phyloP scores from a whole-genome alignment of 2,797 vertebrate species.

The Gymnodraco acuticeps region DNA sequence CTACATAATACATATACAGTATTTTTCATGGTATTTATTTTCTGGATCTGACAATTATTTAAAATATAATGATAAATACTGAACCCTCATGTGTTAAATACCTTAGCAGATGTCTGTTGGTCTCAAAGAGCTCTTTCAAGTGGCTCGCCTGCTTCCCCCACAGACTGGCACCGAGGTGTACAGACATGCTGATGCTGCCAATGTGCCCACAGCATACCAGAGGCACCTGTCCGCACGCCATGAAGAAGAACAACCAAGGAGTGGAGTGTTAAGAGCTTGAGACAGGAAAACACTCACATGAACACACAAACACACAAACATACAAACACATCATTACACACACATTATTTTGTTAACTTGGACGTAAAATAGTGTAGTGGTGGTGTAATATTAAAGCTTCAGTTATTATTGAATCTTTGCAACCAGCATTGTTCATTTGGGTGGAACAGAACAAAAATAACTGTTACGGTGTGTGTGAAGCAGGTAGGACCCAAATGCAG shows the following conservation, averaged over 20 bases:
- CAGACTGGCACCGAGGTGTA: constrained; percentile 74
- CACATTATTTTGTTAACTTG: neutral
- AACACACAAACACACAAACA: constrained; percentile 4
- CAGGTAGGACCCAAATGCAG: no score
- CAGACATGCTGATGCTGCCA: constrained; percentile 60
- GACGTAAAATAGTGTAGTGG: no score
- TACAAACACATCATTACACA: neutral
- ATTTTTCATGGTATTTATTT: neutral
- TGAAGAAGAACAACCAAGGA: constrained; percentile 14
- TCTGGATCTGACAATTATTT: neutral
- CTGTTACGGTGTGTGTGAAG: no score
- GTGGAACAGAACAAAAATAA: neutral
- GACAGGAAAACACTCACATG: constrained; percentile 3
- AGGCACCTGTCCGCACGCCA: constrained; percentile 35
- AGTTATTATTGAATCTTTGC: neutral
- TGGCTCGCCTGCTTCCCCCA: constrained; percentile 59
- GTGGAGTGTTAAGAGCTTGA: neutral
- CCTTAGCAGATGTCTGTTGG: constrained; percentile 23
- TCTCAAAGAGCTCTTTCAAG: constrained; percentile 60
- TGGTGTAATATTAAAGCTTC: neutral
- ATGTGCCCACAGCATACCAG: constrained; percentile 59
- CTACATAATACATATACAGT: neutral
- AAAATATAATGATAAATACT: neutral
- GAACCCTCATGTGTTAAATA: constrained; percentile 30
- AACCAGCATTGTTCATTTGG: neutral